phyloP scores from a whole-genome alignment of 2,113 vertebrate species.

The Rhinolophus sinicus region DNA sequence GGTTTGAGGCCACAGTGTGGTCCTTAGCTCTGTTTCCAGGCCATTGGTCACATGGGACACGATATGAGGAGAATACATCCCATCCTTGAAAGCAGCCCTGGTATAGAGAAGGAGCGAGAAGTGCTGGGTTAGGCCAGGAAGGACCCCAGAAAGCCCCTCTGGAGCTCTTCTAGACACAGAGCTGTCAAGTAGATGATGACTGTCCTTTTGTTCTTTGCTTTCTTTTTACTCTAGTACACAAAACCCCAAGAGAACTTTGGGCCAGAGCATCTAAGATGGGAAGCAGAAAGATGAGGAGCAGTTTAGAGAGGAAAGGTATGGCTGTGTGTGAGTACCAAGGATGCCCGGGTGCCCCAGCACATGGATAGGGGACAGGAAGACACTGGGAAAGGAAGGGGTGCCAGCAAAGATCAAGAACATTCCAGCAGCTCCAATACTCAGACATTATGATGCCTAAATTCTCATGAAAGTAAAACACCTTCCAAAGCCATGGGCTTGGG shows the following conservation, averaged over 20 bases:
- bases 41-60: background rate
- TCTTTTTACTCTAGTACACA: background rate
- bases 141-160: background rate
- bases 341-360: rapidly evolving
- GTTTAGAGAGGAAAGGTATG: background rate
- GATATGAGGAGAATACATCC: background rate
- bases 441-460: background rate
- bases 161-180: background rate
- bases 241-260: background rate
- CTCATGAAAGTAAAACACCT: background rate
- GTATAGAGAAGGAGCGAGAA: background rate
- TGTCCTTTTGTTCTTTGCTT: background rate
- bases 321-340: background rate
- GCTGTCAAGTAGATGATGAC: background rate
- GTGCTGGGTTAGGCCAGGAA: background rate
- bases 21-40: background rate
- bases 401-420: background rate
- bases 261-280: background rate
- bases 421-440: background rate
- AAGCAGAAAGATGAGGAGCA: background rate
- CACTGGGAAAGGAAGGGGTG: rapidly evolving
- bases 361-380: background rate
- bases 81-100: background rate
- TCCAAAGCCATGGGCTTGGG: background rate
- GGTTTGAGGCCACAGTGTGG: background rate